phyloP scores from a whole-genome alignment of 2,888 invertebrate genomes.

The Eupithecia dodoneata region DNA sequence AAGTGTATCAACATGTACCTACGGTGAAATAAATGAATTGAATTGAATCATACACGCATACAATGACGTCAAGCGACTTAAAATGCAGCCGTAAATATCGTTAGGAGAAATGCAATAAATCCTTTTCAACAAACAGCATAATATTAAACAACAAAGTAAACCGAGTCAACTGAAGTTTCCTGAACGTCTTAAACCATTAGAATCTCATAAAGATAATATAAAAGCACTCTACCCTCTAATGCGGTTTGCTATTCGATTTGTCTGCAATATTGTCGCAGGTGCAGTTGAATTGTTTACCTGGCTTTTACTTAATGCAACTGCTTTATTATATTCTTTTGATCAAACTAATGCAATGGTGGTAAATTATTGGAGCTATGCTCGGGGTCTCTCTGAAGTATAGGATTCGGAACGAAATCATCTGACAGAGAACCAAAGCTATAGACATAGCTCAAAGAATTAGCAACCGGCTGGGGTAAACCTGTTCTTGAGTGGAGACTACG shows the following conservation, averaged over 20 bases:
- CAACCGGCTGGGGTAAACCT: too few species aligned
- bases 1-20: too few species aligned
- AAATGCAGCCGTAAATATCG: background rate
- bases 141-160: conserved; percentile 6
- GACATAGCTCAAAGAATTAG: too few species aligned
- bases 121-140: background rate
- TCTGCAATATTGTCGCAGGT: conserved; percentile 23
- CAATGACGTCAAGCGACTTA: too few species aligned
- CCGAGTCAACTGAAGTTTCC: background rate
- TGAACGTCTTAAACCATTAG: conserved; percentile 8
- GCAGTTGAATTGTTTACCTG: conserved; percentile 23
- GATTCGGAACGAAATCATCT: too few species aligned
- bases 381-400: too few species aligned
- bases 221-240: conserved; percentile 26
- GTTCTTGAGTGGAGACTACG: too few species aligned
- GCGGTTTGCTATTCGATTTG: conserved; percentile 22
- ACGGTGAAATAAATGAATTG: too few species aligned
- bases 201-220: conserved; percentile 19
- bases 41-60: too few species aligned
- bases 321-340: background rate
- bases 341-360: background rate
- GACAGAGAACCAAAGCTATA: too few species aligned
- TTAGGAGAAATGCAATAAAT: background rate
- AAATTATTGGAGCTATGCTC: too few species aligned
- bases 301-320: background rate